Evolutionary conservation across 2,888 invertebrate genomes (phyloP), one percentile per base, ranked within the genome.

Genomic region (Amphipoea oculea): DNA sequence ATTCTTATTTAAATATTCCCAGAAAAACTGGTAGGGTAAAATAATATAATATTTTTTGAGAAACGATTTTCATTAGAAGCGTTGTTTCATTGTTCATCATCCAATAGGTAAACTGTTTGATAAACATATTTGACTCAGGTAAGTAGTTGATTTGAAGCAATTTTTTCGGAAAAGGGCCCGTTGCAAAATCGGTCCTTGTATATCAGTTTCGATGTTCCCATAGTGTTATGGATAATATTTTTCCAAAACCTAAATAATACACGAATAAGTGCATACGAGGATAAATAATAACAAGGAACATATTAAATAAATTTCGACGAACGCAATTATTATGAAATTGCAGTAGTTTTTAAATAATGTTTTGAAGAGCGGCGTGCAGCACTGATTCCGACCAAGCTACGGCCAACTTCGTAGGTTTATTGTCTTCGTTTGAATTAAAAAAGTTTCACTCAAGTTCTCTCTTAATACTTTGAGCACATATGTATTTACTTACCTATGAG

Each of bases 401-500:
- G 90, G 83, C 88, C 86, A 94, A 94, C 93, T 94, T 94, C 89
- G 89, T 90, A 91, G 91, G 91, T 94, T 94, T 94, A 95, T 94
- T 94, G 93, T 92, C 93, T 94, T 92, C 89, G 90, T 87, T 92
- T 91, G 94, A 94, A 95, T 95, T 95, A 95, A 95, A 95, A 94
- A 95, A 95, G 94, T 95, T 95, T 93, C 69, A 71, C 89, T 86
- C 76, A 84, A 89, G 86, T 87, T 87, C 84, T 85, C 84, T 86
- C 86, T 87, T 90, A 90, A 91, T 90, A 88, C 89, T 88, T 90
- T 86, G 86, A 88, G 87, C 89, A 90, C 87, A 91, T 86, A n/a
- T n/a, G n/a, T n/a, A 90, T 89, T 90, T 91, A 88, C 88, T 88
- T 86, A 83, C 83, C 78, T 78, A 81, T 80, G 81, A 86, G 78